These are phyloP conservation scores for Sturmia bella DNA, from an alignment of 2,888 invertebrate genomes.

Conservation along the genomic window DNA sequence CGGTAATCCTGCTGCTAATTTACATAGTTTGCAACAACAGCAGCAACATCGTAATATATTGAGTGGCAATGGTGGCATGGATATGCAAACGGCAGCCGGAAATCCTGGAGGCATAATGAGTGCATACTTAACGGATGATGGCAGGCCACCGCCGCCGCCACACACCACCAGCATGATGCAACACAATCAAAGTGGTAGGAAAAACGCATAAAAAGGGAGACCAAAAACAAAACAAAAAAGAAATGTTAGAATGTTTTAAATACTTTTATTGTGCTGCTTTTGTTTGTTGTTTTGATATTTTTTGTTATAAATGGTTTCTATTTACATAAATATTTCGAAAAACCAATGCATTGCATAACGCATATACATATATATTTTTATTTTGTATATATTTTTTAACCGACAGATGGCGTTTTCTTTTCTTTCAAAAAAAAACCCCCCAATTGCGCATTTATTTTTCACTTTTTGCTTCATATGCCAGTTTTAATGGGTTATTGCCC, in stretches of 20 bases:
- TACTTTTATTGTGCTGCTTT: background rate
- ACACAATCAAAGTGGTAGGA: conserved; percentile 62
- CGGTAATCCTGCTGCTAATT: conserved; percentile 58
- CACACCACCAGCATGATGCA: conserved; percentile 88
- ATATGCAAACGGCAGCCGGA: conserved; percentile 71
- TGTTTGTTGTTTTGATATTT: background rate
- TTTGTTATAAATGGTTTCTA: no score
- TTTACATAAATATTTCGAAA: no score
- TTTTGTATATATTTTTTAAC: no score
- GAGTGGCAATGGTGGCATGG: conserved; percentile 77
- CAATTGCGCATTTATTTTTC: no score
- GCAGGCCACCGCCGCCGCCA: conserved; percentile 88
- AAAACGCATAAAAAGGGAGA: conserved; percentile 20
- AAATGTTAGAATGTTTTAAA: conserved; percentile 8
- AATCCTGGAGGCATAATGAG: conserved; percentile 69
- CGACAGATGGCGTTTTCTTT: no score
- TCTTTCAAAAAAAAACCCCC: no score
- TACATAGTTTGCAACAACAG: conserved; percentile 56
- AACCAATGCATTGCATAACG: no score
- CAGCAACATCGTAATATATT: conserved; percentile 68
- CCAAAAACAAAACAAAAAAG: no score
- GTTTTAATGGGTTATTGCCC: no score
- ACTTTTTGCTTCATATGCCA: no score
- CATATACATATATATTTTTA: no score
- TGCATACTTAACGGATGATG: conserved; percentile 82